Evolutionary conservation across 1,140 invertebrate species (phyloP), one percentile per base, ranked within the genome.

Genomic region (Euwallacea similis): DNA sequence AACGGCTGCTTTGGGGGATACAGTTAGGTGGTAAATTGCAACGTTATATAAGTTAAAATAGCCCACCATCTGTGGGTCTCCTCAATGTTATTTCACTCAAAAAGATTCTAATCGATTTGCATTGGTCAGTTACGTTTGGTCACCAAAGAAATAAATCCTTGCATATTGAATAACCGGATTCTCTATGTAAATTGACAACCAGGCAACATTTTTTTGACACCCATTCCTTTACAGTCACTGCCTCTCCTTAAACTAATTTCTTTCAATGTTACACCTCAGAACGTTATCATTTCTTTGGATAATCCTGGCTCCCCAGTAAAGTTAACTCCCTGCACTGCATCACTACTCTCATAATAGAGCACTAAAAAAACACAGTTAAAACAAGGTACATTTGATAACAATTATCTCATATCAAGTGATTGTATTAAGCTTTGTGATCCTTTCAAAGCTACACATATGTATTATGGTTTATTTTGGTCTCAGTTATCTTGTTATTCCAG

Each of bases 11-110:
- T 56, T 56, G 53, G 54, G 60, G 61, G 55, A 13, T 60, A 16
- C 70, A 56, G 33, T 65, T 42, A 43, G 15, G 13, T 47, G 53
- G 53, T 64, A 69, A 54, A 67, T 47, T 61, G 4, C 44, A 55
- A 65, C 67, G 71, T 76, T 78, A 76, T 77, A 74, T 76, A 75
- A 77, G 74, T 77, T 72, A 71, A 74, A 76, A 60, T 74, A 66
- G 62, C 60, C 71, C 71, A 79, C 74, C 76, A 77, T 77, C 76
- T 77, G 76, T 77, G 73, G 76, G 73, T 73, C 69, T 66, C 60
- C 53, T 42, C 42, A 43, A 21, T 42, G 13, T 47, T 63, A 58
- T 72, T 63, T 67, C 54, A 43, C 7, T 43, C 11, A 33, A 47
- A 68, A 67, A 7, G 56, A 44, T 11, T 11, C 43, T 42, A 72